A percentile compares a stretch with the other conserved stretches of the same genome.
Conservation (phyloP, 37 sponge, comb jelly and placozoan species). For the Halisarca cf. caerulea region DNA sequence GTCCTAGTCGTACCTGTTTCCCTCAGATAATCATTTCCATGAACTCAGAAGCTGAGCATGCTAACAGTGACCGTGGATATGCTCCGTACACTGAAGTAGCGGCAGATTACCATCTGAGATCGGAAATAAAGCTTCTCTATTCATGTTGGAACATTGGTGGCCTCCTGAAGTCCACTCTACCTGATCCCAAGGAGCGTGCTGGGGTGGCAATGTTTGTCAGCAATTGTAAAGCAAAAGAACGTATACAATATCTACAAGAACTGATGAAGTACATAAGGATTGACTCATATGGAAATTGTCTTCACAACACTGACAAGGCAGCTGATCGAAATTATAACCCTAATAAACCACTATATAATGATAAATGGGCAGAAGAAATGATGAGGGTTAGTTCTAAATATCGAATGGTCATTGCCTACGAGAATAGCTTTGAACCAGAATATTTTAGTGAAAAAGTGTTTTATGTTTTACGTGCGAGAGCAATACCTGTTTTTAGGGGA, state of each 20-base stretch:
- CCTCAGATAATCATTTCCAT: not conserved
- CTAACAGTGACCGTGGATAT: not conserved
- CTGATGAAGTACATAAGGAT: not conserved
- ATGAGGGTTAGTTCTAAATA: not conserved
- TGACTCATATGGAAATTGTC: constrained; percentile 7
- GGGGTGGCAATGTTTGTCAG: constrained; percentile 24
- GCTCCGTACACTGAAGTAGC: not conserved
- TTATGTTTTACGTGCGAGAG: not conserved
- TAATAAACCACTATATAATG: not conserved
- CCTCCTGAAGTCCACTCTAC: not conserved
- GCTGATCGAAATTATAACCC: not conserved
- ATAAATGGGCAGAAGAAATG: not conserved
- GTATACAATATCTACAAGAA: not conserved
- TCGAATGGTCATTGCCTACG: constrained; percentile 20
- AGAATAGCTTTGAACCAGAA: not conserved
- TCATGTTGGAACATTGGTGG: not conserved
- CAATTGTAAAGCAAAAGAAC: not conserved
- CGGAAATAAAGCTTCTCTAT: not conserved
- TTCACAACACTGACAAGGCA: constrained; percentile 1
- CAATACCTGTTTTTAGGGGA: constrained; percentile 14
- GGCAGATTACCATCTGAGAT: constrained; percentile 1
- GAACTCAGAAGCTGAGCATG: not conserved
- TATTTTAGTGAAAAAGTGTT: constrained; percentile 21
- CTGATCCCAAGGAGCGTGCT: not conserved
- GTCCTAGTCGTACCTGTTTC: not conserved